Conservation (phyloP, 35 echinoderm and acorn worm species). For the Apostichopus californicus region DNA sequence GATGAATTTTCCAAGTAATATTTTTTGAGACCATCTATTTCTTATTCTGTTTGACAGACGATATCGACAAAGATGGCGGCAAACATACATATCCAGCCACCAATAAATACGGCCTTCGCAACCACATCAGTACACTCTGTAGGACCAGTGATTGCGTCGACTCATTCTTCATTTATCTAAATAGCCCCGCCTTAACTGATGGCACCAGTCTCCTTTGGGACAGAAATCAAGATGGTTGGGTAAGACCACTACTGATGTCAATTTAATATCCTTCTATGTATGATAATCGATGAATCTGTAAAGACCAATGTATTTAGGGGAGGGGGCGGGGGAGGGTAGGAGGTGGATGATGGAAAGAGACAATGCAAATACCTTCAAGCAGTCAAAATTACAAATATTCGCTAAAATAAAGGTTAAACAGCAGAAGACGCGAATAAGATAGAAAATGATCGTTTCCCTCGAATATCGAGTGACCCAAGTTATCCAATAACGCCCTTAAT, state of each 20-base stretch:
- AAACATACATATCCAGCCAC: constrained; percentile 91
- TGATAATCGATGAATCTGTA: too few relatives aligned
- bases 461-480: too few relatives aligned
- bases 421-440: too few relatives aligned
- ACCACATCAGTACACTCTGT: constrained; percentile 85
- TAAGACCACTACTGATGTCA: constrained; percentile 29
- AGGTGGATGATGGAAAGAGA: too few relatives aligned
- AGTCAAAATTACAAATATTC: too few relatives aligned
- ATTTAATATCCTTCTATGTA: too few relatives aligned
- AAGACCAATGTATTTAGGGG: too few relatives aligned
- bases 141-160: constrained; percentile 70
- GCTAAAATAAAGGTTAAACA: too few relatives aligned
- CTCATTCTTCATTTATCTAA: constrained; percentile 84
- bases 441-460: too few relatives aligned
- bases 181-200: constrained; percentile 80
- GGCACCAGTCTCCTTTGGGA: constrained; percentile 95
- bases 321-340: too few relatives aligned
- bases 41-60: constrained; percentile 56
- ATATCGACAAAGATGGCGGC: constrained; percentile 70
- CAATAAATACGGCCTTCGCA: constrained; percentile 80
- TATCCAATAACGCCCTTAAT: too few relatives aligned
- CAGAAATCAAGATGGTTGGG: constrained; percentile 73
- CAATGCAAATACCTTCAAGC: too few relatives aligned
- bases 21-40: not conserved
- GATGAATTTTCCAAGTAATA: not conserved